Base-by-base conservation (phyloP, 2,797 vertebrate species). In the Dendrocincla fuliginosa region DNA sequence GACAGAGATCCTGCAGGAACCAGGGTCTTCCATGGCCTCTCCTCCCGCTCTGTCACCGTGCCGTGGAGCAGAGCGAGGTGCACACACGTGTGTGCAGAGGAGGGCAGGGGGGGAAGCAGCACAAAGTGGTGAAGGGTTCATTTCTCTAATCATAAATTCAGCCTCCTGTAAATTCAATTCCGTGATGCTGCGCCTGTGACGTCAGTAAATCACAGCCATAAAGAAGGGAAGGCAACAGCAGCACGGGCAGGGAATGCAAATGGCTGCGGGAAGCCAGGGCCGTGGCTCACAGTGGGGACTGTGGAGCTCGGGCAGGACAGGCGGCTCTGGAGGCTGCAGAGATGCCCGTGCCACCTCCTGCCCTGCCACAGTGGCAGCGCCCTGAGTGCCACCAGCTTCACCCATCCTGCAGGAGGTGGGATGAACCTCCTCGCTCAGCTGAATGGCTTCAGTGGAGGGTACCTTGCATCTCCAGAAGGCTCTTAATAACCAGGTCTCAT, bases 131-230 rank as follows among this genome's bases (percentile, higher is more conserved):
- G 39, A 46, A 90, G 69, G 77, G 81, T 82, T 96, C 65, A 55
- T 90, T 93, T 16, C 85, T 90, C 95, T 84, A 10, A 86, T 56
- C 86, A 91, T 93, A 84, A 96, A 95, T 85, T 56, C 94, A 81
- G 79, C 86, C 73, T 95, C 69, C 89, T 3, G 35, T 92, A 71
- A 89, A 96, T 89, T 80, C 89, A 74, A 22, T 53, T 42, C 33
- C 0, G 1, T 5, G 33, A 32, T 69, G 64, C 84, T 19, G 83
- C 4, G 20, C 68, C 84, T 73, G 70, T 87, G 95, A 95, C 42
- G 42, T 57, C 71, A 65, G 90, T 83, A 90, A 94, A 93, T 92
- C 95, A 64, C 44, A 76, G 69, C 59, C 91, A 33, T 30, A 30
- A 70, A 61, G 90, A 28, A 52, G 56, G 70, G 77, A 30, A 84